Evolutionary conservation across 2,888 invertebrate genomes (phyloP), one percentile per base, ranked within the genome.

Genomic region (Volucella inanis): DNA sequence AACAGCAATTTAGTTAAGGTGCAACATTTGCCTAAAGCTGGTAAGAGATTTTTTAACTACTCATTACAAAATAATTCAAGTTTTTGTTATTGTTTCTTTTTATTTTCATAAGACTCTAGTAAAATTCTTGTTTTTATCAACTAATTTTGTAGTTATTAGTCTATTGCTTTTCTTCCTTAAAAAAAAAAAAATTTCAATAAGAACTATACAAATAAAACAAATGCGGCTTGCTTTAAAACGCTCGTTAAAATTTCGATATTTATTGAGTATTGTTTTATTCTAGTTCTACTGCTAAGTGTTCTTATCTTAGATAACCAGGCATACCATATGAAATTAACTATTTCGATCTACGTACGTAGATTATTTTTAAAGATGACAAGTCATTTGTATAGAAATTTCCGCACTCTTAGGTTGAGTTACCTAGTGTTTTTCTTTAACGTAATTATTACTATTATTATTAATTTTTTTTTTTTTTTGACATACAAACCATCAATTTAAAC

Each of bases 1-100:
- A 79, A 79, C 79, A 67, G 65, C 65, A 79, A 72, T 72, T 79
- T 79, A 65, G 72, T 79, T 54, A 79, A 72, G 67, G 72, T 72
- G 72, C 79, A 79, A 59, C 79, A 72, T 50, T 79, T 79, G 72
- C 72, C 64, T 61, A 79, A 72, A 72, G 67, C 72, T 72, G 79
- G 79, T 79, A 79, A 79, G 79, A 55, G 47, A 68, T 68, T 75
- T 59, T 47, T 59, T 31, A 31, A 55, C 61, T 47, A 50, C 15
- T 59, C 54, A 47, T 67, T 67, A 18, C 54, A 64, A 50, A 50
- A 50, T 50, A 59, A 49, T 43, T 67, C 18, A 64, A 49, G 39
- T 64, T 50, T 9, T 14, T n/a, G n/a, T 54, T 50, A 49, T 49
- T 54, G 12, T 52, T 72, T 52, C 14, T 41, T 22, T n/a, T 57